A percentile compares a stretch with the other conserved stretches of the same genome.
These are phyloP conservation scores for Zeuzera pyrina DNA, from an alignment of 2,888 invertebrate genomes.

Conservation along the genomic window DNA sequence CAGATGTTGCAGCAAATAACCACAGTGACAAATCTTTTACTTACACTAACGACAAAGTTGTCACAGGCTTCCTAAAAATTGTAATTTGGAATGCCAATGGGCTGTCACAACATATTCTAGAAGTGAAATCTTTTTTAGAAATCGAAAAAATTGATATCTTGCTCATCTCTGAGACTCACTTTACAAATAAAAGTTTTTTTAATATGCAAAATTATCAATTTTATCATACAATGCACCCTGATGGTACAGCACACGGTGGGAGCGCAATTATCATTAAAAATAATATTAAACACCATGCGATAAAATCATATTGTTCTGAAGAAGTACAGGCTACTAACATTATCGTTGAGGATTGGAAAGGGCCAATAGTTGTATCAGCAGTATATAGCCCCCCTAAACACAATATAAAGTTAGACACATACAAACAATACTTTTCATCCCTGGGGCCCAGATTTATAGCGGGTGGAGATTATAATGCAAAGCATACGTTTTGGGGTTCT, in stretches of 20 bases:
- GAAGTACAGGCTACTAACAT: background rate
- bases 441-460: conserved; percentile 10
- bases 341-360: background rate
- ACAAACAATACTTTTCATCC: conserved; percentile 9
- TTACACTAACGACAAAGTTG: no score
- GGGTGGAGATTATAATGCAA: conserved; percentile 17
- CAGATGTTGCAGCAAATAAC: no score
- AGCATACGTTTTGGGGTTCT: conserved; percentile 16
- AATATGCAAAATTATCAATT: background rate
- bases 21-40: no score
- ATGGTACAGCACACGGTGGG: background rate
- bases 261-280: background rate
- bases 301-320: background rate
- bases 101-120: background rate
- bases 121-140: background rate
- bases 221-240: conserved; percentile 1
- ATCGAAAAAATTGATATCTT: background rate
- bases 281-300: background rate
- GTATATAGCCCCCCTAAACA: conserved; percentile 10
- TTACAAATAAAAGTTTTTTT: background rate
- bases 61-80: no score
- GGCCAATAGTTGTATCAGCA: background rate
- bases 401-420: conserved; percentile 7
- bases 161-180: background rate
- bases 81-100: background rate